These are phyloP conservation scores for Harpagus bidentatus DNA, from an alignment of 2,113 vertebrate genomes.

Conservation along the genomic window DNA sequence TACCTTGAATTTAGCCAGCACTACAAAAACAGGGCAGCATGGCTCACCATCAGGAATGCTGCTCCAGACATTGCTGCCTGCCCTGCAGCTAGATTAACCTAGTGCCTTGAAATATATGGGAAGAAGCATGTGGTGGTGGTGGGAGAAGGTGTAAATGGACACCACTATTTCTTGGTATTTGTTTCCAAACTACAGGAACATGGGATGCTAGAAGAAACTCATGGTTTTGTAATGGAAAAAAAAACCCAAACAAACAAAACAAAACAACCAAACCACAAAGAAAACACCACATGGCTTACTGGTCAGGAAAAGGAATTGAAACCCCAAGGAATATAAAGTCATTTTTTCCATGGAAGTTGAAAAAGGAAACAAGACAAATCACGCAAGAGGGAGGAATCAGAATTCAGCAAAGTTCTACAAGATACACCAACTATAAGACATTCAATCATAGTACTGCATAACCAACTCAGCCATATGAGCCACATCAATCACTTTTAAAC, in stretches of 20 bases:
- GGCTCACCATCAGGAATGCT: not conserved
- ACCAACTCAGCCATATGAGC: not conserved
- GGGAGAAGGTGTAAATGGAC: not conserved
- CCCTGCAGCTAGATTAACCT: not conserved
- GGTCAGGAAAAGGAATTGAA: not conserved
- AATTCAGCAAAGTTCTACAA: not conserved
- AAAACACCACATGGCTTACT: not conserved
- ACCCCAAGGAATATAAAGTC: not conserved
- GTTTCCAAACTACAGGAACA: not conserved
- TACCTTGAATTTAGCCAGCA: not conserved
- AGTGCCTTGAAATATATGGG: not conserved
- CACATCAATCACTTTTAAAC: not conserved
- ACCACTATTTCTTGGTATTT: not conserved
- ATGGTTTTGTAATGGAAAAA: not conserved
- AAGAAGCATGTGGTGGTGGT: not conserved
- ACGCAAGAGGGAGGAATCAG: not conserved
- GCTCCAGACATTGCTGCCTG: not conserved
- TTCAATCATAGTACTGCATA: not conserved
- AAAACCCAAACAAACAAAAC: not conserved
- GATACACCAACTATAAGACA: not conserved
- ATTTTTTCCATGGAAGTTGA: not conserved
- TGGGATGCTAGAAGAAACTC: not conserved
- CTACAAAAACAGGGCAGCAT: not conserved
- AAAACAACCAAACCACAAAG: not conserved
- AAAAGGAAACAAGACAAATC: not conserved